Percentiles rank a stretch among this genome's conserved stretches.
Evolutionary conservation across 2,113 vertebrate genomes (phyloP).

Genomic region (Tinamus guttatus): DNA sequence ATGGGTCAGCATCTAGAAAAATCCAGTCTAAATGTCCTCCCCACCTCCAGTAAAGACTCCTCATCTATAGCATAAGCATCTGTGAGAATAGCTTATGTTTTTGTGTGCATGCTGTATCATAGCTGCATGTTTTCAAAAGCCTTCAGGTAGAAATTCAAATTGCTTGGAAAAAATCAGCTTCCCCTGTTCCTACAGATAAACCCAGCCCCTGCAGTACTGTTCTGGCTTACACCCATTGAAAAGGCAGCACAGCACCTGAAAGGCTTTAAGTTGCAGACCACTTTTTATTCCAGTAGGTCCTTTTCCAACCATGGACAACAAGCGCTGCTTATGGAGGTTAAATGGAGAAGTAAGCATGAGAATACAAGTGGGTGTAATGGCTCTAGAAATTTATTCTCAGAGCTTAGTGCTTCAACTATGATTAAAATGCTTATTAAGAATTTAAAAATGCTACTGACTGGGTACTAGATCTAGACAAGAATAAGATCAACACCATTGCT

Average conservation of each 20-base stretch:
- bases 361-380: neutral
- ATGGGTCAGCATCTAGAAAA: neutral
- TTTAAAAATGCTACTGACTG: constrained; percentile 66
- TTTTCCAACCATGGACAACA: neutral
- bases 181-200: neutral
- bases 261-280: neutral
- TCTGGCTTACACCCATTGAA: accelerated
- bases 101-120: accelerated
- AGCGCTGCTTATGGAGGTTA: neutral
- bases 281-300: neutral
- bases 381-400: constrained; percentile 75
- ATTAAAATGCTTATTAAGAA: constrained; percentile 69
- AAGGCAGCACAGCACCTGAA: neutral
- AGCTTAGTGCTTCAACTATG: constrained; percentile 46
- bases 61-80: neutral
- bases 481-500: neutral
- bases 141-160: neutral
- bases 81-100: neutral
- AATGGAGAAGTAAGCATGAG: neutral
- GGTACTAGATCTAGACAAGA: neutral
- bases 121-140: neutral
- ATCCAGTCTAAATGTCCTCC: neutral
- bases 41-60: neutral
- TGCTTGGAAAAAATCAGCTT: neutral
- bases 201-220: accelerated